Percentiles rank a stretch among this genome's conserved stretches.
phyloP scores from a whole-genome alignment of 2,888 invertebrate species.

The Melikaiella ostensackeni region DNA sequence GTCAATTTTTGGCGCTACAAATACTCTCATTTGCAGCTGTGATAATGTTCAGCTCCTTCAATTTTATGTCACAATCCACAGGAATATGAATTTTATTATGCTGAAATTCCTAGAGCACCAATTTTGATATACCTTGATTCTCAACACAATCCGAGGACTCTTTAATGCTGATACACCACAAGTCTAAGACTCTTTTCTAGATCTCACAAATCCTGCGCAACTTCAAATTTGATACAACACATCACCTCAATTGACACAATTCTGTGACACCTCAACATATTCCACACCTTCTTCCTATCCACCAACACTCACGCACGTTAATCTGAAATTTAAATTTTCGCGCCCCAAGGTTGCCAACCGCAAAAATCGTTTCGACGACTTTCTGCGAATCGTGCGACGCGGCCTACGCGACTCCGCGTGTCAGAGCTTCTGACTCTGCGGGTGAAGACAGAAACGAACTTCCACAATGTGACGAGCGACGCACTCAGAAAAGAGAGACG shows the following conservation, averaged over 20 bases:
- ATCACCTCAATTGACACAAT: not conserved
- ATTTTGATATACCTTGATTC: too few species aligned
- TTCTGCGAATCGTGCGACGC: constrained; percentile 59
- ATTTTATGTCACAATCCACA: too few species aligned
- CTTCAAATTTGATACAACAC: not conserved
- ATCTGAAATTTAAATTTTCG: constrained; percentile 28
- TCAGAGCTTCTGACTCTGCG: constrained; percentile 71
- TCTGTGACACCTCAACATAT: too few species aligned
- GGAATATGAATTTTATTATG: too few species aligned
- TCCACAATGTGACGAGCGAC: constrained; percentile 74
- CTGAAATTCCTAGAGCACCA: too few species aligned
- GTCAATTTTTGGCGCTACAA: too few species aligned
- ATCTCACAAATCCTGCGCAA: constrained; percentile 36
- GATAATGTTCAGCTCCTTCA: too few species aligned
- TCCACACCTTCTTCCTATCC: not conserved
- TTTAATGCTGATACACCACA: not conserved
- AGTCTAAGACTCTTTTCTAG: not conserved
- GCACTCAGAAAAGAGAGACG: constrained; percentile 58
- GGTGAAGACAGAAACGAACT: constrained; percentile 74
- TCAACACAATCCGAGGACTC: not conserved
- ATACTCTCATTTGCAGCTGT: too few species aligned
- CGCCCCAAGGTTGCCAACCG: not conserved
- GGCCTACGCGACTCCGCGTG: constrained; percentile 65
- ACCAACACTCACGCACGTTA: not conserved
- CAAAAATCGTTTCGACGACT: not conserved